These are phyloP conservation scores for Oryzaephilus surinamensis DNA, from an alignment of 1,140 invertebrate genomes.

Conservation along the genomic window DNA sequence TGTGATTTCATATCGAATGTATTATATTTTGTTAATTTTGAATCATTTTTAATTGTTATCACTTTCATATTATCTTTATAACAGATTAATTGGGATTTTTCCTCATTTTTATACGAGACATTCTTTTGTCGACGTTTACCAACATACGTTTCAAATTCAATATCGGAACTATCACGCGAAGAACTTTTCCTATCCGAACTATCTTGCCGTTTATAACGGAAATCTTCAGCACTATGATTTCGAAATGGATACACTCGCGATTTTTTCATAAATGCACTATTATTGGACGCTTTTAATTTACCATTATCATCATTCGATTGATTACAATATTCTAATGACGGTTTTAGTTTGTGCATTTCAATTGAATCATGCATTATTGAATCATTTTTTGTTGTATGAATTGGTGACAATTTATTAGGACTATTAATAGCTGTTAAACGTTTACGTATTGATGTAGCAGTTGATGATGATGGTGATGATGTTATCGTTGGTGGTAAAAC, in stretches of 20 bases:
- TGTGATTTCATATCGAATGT: slow-evolving; percentile 30
- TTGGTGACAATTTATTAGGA: background rate
- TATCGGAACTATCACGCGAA: slow-evolving; percentile 26
- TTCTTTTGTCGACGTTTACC: slow-evolving; percentile 12
- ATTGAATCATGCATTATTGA: slow-evolving; percentile 13
- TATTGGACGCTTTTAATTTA: slow-evolving; percentile 4
- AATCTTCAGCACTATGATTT: slow-evolving; percentile 21
- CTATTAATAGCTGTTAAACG: slow-evolving; percentile 10
- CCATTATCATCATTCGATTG: no score
- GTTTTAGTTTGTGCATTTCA: slow-evolving; percentile 15
- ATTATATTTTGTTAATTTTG: slow-evolving; percentile 28
- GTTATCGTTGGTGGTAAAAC: background rate
- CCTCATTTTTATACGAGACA: slow-evolving; percentile 25
- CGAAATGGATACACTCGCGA: slow-evolving; percentile 18
- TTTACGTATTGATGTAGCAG: slow-evolving; percentile 22
- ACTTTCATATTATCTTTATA: slow-evolving; percentile 30
- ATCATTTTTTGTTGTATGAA: background rate
- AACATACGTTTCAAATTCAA: slow-evolving; percentile 16
- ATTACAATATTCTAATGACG: no score
- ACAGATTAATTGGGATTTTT: slow-evolving; percentile 31
- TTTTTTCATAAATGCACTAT: slow-evolving; percentile 13
- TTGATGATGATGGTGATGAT: background rate
- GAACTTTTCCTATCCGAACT: slow-evolving; percentile 14
- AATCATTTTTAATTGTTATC: slow-evolving; percentile 26
- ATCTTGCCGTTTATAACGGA: slow-evolving; percentile 5